Evolutionary conservation across 2,113 vertebrate genomes (phyloP).

Genomic region (Noctilio leporinus): DNA sequence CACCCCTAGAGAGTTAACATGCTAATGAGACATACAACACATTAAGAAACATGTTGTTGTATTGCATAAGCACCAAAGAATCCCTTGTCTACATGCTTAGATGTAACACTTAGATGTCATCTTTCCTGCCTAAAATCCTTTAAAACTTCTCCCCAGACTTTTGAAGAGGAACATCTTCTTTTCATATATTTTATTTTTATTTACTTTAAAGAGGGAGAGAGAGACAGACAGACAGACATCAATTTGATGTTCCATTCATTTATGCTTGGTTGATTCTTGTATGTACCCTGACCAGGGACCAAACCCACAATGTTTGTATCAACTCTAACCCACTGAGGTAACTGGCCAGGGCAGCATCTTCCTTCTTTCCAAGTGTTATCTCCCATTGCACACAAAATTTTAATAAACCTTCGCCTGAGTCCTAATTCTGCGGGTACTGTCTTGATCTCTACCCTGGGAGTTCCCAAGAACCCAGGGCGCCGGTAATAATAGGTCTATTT

Average conservation of each 20-base stretch:
- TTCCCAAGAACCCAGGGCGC: not conserved
- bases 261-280: too few relatives aligned
- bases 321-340: too few relatives aligned
- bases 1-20: not conserved
- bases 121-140: not conserved
- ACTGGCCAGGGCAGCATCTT: not conserved
- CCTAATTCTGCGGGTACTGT: not conserved
- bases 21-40: not conserved
- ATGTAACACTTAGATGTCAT: not conserved
- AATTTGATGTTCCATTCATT: too few relatives aligned
- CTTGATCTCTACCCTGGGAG: not conserved
- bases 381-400: not conserved
- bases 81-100: not conserved
- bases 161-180: not conserved
- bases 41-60: not conserved
- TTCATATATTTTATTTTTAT: too few relatives aligned
- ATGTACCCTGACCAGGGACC: too few relatives aligned
- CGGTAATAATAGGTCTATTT: not conserved
- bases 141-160: not conserved
- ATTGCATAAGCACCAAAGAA: not conserved
- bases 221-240: too few relatives aligned
- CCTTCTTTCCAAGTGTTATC: not conserved
- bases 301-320: too few relatives aligned
- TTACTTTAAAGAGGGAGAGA: too few relatives aligned
- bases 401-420: not conserved